These are phyloP conservation scores for Junco hyemalis DNA, from an alignment of 2,113 vertebrate genomes.

Conservation along the genomic window DNA sequence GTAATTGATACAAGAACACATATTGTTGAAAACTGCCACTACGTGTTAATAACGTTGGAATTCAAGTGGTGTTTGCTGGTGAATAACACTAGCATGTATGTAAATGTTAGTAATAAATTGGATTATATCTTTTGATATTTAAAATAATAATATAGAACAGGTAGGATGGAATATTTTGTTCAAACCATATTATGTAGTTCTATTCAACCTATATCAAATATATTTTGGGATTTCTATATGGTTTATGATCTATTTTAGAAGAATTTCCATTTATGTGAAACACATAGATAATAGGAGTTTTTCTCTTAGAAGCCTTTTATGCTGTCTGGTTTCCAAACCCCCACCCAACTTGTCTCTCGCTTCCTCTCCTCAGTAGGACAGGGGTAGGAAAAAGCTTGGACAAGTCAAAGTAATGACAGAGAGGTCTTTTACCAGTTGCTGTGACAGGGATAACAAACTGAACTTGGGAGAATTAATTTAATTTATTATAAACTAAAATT, in stretches of 20 bases:
- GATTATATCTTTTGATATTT: background rate
- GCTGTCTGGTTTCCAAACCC: fast-evolving
- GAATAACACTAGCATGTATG: background rate
- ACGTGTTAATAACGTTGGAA: background rate
- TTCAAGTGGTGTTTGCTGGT: background rate
- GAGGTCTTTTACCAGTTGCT: background rate
- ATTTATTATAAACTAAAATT: background rate
- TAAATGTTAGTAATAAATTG: background rate
- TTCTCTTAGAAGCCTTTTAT: background rate
- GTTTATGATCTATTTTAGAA: background rate
- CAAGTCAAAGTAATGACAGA: background rate
- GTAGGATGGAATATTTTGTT: background rate
- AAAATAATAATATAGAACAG: background rate
- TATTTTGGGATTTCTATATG: background rate
- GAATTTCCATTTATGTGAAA: background rate
- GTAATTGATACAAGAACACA: background rate
- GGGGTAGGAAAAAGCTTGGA: background rate
- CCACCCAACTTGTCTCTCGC: fast-evolving
- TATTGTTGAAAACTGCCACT: background rate
- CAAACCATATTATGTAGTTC: background rate
- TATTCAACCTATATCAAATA: background rate
- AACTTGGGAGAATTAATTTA: background rate
- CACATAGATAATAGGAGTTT: background rate
- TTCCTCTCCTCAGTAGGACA: background rate
- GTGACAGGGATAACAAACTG: background rate